Percentiles rank a stretch among this genome's conserved stretches.
phyloP scores from a whole-genome alignment of 1,140 invertebrate genomes.

The Stegodyphus mimosarum region DNA sequence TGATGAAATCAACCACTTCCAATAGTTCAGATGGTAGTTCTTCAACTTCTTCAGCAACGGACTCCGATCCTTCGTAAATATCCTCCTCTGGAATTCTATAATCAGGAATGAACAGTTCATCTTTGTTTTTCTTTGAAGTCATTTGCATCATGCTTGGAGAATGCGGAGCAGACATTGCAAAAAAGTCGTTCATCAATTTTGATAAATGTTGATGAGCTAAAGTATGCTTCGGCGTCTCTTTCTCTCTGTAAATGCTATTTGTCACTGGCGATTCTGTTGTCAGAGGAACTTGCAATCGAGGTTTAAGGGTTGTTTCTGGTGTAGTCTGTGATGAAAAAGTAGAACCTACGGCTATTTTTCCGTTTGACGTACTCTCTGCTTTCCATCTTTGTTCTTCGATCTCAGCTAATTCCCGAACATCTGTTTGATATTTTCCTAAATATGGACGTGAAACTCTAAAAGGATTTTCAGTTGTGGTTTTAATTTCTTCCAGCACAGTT shows the following conservation, averaged over 20 bases:
- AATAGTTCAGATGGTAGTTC: constrained; percentile 38
- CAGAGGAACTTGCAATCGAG: background rate
- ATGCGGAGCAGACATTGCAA: constrained; percentile 27
- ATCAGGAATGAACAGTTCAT: background rate
- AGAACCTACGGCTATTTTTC: constrained; percentile 38
- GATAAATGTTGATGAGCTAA: constrained; percentile 44
- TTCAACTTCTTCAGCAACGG: constrained; percentile 27
- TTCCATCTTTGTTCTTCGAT: constrained; percentile 25
- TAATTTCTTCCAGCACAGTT: background rate
- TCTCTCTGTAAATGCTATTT: background rate
- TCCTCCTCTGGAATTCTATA: constrained; percentile 42
- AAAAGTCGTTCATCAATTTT: constrained; percentile 56
- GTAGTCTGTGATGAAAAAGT: constrained; percentile 14
- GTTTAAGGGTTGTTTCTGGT: background rate
- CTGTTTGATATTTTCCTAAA: constrained; percentile 1
- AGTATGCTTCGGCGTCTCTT: constrained; percentile 4
- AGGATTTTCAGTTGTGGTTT: constrained; percentile 16
- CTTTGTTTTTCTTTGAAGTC: background rate
- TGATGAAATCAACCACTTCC: constrained; percentile 45
- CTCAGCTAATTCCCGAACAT: background rate
- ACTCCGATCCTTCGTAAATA: constrained; percentile 32
- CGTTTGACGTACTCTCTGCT: background rate
- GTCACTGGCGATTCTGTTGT: constrained; percentile 9
- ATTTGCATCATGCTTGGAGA: background rate
- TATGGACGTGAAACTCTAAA: constrained; percentile 25